A percentile compares a stretch with the other conserved stretches of the same genome.
Conservation (phyloP, 2,888 invertebrate species). For the Steinernema hermaphroditum region DNA sequence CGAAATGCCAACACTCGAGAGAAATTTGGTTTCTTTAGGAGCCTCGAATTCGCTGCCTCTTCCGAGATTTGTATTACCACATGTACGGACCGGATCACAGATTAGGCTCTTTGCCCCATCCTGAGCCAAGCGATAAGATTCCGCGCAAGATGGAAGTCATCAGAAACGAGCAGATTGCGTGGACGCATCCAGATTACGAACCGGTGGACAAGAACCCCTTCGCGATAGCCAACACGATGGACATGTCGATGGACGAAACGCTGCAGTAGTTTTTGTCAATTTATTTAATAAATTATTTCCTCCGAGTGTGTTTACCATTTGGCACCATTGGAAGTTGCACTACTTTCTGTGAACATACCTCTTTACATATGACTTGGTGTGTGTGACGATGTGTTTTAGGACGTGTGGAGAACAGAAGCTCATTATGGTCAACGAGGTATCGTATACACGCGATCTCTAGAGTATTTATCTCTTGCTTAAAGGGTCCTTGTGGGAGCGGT, state of each 20-base stretch:
- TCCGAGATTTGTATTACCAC: conserved; percentile 44
- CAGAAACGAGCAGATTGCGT: conserved; percentile 1
- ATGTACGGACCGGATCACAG: conserved; percentile 38
- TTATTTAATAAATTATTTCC: too few relatives aligned
- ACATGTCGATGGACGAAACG: conserved; percentile 26
- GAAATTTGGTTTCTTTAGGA: conserved; percentile 38
- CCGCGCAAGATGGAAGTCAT: conserved; percentile 16
- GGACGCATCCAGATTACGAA: conserved; percentile 17
- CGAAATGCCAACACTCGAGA: conserved; percentile 25
- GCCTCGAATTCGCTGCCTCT: conserved; percentile 39
- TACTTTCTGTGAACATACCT: too few relatives aligned
- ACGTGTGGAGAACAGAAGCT: too few relatives aligned
- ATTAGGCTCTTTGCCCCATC: conserved; percentile 22
- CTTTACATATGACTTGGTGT: too few relatives aligned
- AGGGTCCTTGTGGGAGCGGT: too few relatives aligned
- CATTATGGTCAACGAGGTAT: conserved; percentile 21
- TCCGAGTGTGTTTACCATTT: too few relatives aligned
- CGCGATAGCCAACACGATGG: neutral
- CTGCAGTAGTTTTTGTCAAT: conserved; percentile 3
- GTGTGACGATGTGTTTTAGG: too few relatives aligned
- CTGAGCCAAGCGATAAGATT: conserved; percentile 3
- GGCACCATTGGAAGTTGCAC: too few relatives aligned
- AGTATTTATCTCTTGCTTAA: too few relatives aligned
- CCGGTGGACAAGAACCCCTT: conserved; percentile 12
- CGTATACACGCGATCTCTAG: too few relatives aligned